These are phyloP conservation scores for Petaurus breviceps DNA, from an alignment of 2,113 vertebrate genomes.

Conservation along the genomic window DNA sequence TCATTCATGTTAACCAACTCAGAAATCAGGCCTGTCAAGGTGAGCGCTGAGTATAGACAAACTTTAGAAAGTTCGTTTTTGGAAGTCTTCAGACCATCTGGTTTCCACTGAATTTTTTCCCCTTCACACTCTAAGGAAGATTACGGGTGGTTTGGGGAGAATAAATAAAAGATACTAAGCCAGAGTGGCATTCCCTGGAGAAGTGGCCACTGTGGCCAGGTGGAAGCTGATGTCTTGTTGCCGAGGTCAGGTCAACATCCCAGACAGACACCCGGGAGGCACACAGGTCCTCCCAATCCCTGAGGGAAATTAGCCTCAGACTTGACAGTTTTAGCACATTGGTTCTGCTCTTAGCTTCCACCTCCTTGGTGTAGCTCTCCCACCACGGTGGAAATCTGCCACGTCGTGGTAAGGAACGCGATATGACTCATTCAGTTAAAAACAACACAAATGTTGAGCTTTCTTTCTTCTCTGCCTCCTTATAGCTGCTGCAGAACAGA, in stretches of 20 bases:
- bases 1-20: neutral
- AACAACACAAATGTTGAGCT: neutral
- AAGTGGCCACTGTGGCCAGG: neutral
- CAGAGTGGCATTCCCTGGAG: neutral
- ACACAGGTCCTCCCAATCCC: neutral
- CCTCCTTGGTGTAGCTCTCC: neutral
- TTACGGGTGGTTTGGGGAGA: neutral
- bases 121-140: neutral
- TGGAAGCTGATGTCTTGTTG: neutral
- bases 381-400: neutral
- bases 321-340: neutral
- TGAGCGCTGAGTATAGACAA: neutral
- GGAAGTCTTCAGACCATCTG: neutral
- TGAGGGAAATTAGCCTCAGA: neutral
- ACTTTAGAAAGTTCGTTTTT: neutral
- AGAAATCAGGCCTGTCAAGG: neutral
- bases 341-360: neutral
- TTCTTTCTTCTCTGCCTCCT: conserved; percentile 19
- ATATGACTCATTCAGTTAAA: neutral
- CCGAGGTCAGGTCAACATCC: neutral
- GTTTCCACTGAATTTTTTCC: neutral
- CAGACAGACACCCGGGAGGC: neutral
- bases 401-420: neutral
- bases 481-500: conserved; percentile 76
- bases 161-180: neutral